Conservation (phyloP, 2,797 vertebrate species). For the Balearica regulorum region DNA sequence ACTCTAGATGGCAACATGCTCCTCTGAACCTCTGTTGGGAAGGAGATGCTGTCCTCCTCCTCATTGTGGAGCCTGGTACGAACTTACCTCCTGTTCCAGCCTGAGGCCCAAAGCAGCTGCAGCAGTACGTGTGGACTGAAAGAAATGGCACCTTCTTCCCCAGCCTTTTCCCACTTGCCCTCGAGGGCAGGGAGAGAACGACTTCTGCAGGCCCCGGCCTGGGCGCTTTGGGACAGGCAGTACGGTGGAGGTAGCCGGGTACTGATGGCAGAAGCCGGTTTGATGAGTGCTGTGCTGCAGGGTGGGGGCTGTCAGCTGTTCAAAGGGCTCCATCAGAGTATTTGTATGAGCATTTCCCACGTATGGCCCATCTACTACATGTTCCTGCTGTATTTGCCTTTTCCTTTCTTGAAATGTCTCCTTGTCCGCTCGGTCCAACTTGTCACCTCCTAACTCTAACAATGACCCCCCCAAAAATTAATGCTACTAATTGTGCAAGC, state of each 20-base stretch:
- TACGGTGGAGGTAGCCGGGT: not conserved
- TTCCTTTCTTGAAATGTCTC: not conserved
- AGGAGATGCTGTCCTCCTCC: not conserved
- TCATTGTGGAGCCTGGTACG: not conserved
- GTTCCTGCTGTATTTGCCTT: not conserved
- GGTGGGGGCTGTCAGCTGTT: not conserved
- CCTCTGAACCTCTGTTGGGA: not conserved
- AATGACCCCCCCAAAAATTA: accelerated
- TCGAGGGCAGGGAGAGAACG: not conserved
- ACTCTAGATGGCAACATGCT: accelerated
- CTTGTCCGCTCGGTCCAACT: not conserved
- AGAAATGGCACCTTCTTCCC: not conserved
- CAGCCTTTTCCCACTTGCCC: not conserved
- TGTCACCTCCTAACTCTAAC: not conserved
- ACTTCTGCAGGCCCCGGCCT: not conserved
- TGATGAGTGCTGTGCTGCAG: accelerated
- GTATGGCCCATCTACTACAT: accelerated
- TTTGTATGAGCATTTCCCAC: not conserved
- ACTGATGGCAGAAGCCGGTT: not conserved
- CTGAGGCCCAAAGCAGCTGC: not conserved
- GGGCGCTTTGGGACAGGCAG: not conserved
- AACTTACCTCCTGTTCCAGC: not conserved
- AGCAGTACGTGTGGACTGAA: not conserved
- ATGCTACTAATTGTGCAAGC: not conserved
- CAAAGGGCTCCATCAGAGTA: not conserved